Conservation (phyloP, 1,140 invertebrate species). For the Listronotus bonariensis region DNA sequence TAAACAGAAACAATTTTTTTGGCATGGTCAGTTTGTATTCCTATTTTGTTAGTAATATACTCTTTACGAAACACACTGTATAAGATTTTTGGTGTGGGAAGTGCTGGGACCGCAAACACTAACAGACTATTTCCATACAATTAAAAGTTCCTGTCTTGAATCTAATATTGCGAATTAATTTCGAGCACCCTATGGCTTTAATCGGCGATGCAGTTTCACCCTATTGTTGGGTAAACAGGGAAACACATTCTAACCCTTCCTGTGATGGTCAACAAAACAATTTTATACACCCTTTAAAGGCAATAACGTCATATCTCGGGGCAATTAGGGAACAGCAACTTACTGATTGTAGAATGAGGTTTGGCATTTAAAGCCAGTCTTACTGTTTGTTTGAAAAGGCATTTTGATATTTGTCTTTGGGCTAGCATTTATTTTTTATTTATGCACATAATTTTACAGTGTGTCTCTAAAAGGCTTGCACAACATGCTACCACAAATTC, state of each 20-base stretch:
- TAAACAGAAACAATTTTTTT: no score
- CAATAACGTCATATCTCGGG: slow-evolving; percentile 29
- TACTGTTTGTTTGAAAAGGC: slow-evolving; percentile 12
- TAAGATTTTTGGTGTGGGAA: no score
- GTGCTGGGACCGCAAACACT: not conserved
- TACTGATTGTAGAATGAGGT: slow-evolving; percentile 32
- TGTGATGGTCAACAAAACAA: slow-evolving; percentile 33
- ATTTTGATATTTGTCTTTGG: no score
- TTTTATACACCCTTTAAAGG: slow-evolving; percentile 36
- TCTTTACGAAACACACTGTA: no score
- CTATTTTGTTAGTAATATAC: no score
- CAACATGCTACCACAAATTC: no score
- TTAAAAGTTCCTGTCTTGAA: slow-evolving; percentile 28
- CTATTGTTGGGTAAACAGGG: slow-evolving; percentile 30
- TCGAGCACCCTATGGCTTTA: slow-evolving; percentile 35
- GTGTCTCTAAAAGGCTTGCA: no score
- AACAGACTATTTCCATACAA: slow-evolving; percentile 21
- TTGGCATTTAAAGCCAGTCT: slow-evolving; percentile 23
- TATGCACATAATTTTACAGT: no score
- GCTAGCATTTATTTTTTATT: no score
- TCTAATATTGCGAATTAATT: slow-evolving; percentile 34
- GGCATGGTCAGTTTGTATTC: no score
- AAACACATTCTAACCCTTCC: slow-evolving; percentile 34
- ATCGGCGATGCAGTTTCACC: slow-evolving; percentile 32
- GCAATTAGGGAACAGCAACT: slow-evolving; percentile 37